Base-by-base conservation (phyloP, 2,113 vertebrate species). In the Carassius carassius region DNA sequence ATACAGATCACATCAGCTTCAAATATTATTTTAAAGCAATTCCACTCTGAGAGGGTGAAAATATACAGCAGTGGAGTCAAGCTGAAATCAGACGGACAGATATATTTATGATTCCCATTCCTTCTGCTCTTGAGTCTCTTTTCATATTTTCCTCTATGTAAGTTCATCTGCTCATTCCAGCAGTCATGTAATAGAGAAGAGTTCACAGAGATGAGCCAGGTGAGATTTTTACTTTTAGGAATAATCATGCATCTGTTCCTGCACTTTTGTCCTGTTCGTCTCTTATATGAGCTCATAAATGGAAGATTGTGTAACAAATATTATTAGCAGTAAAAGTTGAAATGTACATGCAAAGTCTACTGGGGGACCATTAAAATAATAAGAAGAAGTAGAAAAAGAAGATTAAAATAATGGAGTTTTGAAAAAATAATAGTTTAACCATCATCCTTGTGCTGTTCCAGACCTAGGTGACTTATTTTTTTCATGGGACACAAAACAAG, bases 1-100 rank as follows among this genome's bases (percentile, higher is more conserved):
- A 81, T 41, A 82, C 78, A 56, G 44, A 80, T 86, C 63, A 81
- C 78, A 81, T 82, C 58, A 86, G 58, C 58, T 44, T 29, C 54
- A 60, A 11, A 41, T 82, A 63, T 25, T 32, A 23, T 74, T 85
- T 81, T 85, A 81, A 81, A 80, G 41, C 41, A 25, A 73, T 63
- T 81, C 13, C 13, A 29, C 44, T 72, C 67, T 79, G 56, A 80
- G 76, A 79, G 65, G 49, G 37, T 80, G 51, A 47, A 62, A 23
- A 75, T 63, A 85, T 51, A 81, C 6, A 23, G 77, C 65, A 49
- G 41, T n/a, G 56, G 63, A 29, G 77, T 81, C 54, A 69, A 67
- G 19, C 32, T 65, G 23, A 17, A 85, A 74, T 80, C n/a, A 1
- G 7, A 37, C 1, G 2, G 56, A 63, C 11, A 63, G 56, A 79